Evolutionary conservation across 2,797 vertebrate genomes (phyloP).

Genomic region (Tokudaia tokunoshimensis): DNA sequence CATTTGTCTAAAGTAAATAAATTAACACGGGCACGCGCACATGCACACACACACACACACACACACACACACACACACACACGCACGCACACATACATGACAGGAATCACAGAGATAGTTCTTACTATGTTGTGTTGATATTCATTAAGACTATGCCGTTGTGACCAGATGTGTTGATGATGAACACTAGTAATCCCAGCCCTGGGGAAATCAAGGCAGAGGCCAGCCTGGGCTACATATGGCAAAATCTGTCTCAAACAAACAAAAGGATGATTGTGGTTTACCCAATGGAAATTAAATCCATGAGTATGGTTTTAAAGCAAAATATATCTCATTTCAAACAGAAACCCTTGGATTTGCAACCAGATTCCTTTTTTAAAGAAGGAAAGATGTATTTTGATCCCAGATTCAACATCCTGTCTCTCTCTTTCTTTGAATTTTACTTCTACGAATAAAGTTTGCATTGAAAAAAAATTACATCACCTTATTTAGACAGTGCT

Average conservation of each 20-base stretch:
- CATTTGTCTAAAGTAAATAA: slow-evolving; percentile 36
- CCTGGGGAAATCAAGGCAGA: background rate
- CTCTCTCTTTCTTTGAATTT: slow-evolving; percentile 59
- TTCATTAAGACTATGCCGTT: background rate
- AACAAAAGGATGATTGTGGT: background rate
- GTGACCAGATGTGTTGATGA: background rate
- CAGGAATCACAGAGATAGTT: background rate
- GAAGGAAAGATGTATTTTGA: slow-evolving; percentile 45
- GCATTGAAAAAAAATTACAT: background rate
- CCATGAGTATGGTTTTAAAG: background rate
- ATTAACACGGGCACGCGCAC: background rate
- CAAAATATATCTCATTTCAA: slow-evolving; percentile 57
- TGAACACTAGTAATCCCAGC: too few species aligned
- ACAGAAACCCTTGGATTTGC: slow-evolving; percentile 13
- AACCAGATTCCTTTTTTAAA: slow-evolving; percentile 34
- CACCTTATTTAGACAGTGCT: slow-evolving; percentile 65
- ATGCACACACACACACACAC: background rate
- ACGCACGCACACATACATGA: background rate
- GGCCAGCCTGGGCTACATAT: background rate
- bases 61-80: background rate
- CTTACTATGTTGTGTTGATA: background rate
- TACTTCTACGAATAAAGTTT: slow-evolving; percentile 50
- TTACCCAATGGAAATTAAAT: slow-evolving; percentile 41
- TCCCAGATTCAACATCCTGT: slow-evolving; percentile 46
- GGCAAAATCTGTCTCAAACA: background rate